These are phyloP conservation scores for Matsumyia berberina DNA, from an alignment of 2,888 invertebrate species.

Conservation along the genomic window DNA sequence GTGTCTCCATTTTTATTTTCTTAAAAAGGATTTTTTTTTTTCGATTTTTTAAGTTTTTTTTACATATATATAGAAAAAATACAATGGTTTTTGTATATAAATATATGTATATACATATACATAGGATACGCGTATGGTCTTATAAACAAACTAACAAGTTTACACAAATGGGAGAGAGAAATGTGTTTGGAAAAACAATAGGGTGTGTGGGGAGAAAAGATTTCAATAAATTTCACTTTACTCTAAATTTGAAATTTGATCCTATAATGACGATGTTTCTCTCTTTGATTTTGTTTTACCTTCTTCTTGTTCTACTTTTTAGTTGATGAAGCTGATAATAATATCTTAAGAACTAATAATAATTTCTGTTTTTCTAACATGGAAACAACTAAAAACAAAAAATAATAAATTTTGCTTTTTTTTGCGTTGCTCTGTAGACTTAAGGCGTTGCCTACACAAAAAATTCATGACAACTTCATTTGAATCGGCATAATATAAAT, in stretches of 20 bases:
- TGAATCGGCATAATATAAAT: neutral
- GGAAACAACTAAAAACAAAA: neutral
- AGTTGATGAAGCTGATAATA: constrained; percentile 18
- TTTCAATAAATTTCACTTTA: neutral
- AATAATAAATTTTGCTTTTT: neutral
- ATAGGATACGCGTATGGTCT: constrained; percentile 61
- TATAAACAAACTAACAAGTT: constrained; percentile 62
- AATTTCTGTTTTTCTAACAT: neutral
- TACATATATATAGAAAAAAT: constrained; percentile 76
- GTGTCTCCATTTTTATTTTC: constrained; percentile 62
- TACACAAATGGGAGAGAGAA: constrained; percentile 15
- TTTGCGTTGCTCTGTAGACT: neutral
- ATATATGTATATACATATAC: constrained; percentile 74
- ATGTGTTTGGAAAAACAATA: neutral
- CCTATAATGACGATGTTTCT: neutral
- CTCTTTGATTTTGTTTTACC: constrained; percentile 9
- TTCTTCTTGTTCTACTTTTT: constrained; percentile 2
- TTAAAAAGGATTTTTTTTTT: constrained; percentile 62
- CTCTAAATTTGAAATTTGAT: neutral
- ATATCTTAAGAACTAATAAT: constrained; percentile 33
- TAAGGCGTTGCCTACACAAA: constrained; percentile 5
- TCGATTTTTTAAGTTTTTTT: constrained; percentile 36
- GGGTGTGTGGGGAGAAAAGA: neutral
- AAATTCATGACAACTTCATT: neutral
- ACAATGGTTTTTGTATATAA: constrained; percentile 66